Base-by-base conservation (phyloP, 2,113 vertebrate species). In the Todiramphus chloris region DNA sequence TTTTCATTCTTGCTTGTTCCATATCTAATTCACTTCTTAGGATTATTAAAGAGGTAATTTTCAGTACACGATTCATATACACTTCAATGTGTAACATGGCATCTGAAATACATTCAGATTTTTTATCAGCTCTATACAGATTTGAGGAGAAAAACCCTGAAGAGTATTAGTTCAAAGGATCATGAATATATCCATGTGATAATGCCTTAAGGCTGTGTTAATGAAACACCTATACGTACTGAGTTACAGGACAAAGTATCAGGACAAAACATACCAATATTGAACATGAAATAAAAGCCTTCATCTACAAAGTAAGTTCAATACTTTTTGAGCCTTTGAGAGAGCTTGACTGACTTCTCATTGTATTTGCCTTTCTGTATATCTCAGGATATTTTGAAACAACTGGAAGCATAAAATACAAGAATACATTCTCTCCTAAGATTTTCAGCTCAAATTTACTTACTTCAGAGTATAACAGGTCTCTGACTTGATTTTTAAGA, bases 321-420 rank as follows among this genome's bases (percentile, higher is more conserved):
- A 3, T 67, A 55, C 1, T 55, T 88, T 81, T 48, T 41, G 10
- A 87, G 50, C 30, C 31, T 94, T 69, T 90, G 25, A n/a, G 21
- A 72, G 56, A 78, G 17, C 44, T 81, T 90, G 68, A 35, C 72
- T 75, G 56, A 90, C 60, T 83, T 89, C 21, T 87, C 33, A 39
- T 93, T 93, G 41, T 84, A 76, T 88, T 92, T 93, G 41, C 51
- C 39, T 95, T 95, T 73, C 68, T 69, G 46, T 84, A 39, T 64
- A 76, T 62, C 77, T 89, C 44, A 58, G 56, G 48, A 16, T 96
- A 35, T 87, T 90, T 90, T 30, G 69, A 90, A 74, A 64, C 33
- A 89, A 62, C 53, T 79, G n/a, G 51, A 92, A 84, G 18, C 33
- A 48, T 58, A 93, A 95, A 76, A 69, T 68, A 43, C 21, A 91